Evolutionary conservation across 2,113 vertebrate genomes (phyloP).

Genomic region (Aleadryas rufinucha): DNA sequence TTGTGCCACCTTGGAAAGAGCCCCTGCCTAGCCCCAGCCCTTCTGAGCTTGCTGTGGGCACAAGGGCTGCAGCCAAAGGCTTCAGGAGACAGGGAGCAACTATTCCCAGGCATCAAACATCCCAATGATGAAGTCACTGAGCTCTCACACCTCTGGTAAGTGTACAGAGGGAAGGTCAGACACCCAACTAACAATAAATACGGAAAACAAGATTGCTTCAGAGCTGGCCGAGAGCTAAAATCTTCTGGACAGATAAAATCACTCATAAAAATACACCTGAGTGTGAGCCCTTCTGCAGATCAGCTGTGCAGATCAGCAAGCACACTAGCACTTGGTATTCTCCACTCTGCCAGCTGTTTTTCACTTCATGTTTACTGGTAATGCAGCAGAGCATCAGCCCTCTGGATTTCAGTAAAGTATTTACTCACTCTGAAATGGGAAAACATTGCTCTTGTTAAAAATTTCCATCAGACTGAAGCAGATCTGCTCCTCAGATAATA

Average conservation of each 20-base stretch:
- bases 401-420: not conserved
- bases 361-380: not conserved
- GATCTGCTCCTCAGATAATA: conserved; percentile 43
- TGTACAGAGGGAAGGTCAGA: not conserved
- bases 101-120: not conserved
- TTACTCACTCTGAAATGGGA: conserved; percentile 22
- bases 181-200: not conserved
- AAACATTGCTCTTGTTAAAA: conserved; percentile 32
- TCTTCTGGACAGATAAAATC: not conserved
- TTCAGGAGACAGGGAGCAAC: not conserved
- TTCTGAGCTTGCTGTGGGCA: not conserved
- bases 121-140: accelerated
- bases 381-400: not conserved
- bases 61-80: not conserved
- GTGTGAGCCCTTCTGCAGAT: not conserved
- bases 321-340: not conserved
- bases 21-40: not conserved
- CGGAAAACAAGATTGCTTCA: not conserved
- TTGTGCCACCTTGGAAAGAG: not conserved
- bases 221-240: not conserved
- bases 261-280: not conserved
- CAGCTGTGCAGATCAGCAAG: not conserved
- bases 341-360: not conserved
- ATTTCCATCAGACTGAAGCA: conserved; percentile 13
- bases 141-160: not conserved